A percentile compares a stretch with the other conserved stretches of the same genome.
These are phyloP conservation scores for Acanthurus lineatus DNA, from an alignment of 2,797 vertebrate genomes.

Conservation along the genomic window DNA sequence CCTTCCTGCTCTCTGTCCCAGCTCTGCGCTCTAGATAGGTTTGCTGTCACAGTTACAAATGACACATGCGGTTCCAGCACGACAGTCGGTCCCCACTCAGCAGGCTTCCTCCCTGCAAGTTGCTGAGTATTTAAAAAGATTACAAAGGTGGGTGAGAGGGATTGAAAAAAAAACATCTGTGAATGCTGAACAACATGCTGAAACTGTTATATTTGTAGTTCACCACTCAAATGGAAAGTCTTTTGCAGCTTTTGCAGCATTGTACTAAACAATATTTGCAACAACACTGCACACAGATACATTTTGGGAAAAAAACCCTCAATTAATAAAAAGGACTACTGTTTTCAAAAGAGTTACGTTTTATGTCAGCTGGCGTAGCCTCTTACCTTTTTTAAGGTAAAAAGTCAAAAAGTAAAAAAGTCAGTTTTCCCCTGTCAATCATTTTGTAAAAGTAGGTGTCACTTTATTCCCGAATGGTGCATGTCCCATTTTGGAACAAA, in stretches of 20 bases:
- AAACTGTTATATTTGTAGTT: conserved; percentile 38
- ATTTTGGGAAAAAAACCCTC: not conserved
- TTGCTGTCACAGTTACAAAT: conserved; percentile 72
- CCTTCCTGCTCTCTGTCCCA: conserved; percentile 40
- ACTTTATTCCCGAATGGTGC: conserved; percentile 34
- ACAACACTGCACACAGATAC: not conserved
- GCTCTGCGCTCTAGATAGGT: conserved; percentile 61
- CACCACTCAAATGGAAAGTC: not conserved
- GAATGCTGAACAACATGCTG: conserved; percentile 15
- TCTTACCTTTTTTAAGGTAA: conserved; percentile 28
- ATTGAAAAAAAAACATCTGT: conserved; percentile 47
- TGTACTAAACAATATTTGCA: conserved; percentile 1
- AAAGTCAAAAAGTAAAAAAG: not conserved
- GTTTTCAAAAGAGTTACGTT: too few relatives aligned
- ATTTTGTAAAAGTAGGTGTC: conserved; percentile 28
- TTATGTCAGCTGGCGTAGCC: conserved; percentile 20
- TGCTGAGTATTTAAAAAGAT: conserved; percentile 72
- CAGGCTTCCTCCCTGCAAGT: conserved; percentile 46
- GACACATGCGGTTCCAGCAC: conserved; percentile 57
- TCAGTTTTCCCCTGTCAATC: conserved; percentile 37
- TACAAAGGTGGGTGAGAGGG: conserved; percentile 35
- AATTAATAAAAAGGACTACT: not conserved
- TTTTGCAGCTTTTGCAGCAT: conserved; percentile 11
- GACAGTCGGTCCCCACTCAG: conserved; percentile 63
- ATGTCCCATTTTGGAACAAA: conserved; percentile 58